Evolutionary conservation across 2,888 invertebrate genomes (phyloP).

Genomic region (Melanostoma scalare): DNA sequence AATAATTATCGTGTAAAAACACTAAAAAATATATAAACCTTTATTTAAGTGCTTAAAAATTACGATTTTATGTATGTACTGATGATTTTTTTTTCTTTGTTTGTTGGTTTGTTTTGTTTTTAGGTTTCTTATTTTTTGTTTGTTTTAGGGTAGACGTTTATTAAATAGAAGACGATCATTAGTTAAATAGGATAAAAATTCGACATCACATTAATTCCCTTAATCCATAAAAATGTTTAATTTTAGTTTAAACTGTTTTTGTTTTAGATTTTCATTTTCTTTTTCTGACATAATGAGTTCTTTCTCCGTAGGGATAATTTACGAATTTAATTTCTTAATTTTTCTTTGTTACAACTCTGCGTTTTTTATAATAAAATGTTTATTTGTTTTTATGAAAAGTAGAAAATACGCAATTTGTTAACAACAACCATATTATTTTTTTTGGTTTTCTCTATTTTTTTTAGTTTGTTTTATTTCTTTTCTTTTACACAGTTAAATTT

Average conservation of each 20-base stretch:
- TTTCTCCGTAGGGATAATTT: slow-evolving; percentile 73
- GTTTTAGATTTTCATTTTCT: slow-evolving; percentile 35
- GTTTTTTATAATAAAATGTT: slow-evolving; percentile 52
- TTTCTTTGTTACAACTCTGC: neutral
- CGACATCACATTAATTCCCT: slow-evolving; percentile 72
- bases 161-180: slow-evolving; percentile 72
- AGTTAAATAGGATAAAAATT: slow-evolving; percentile 72
- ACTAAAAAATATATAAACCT: slow-evolving; percentile 71
- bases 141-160: slow-evolving; percentile 73
- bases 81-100: slow-evolving; percentile 59
- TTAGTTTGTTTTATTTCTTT: slow-evolving; percentile 18
- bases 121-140: slow-evolving; percentile 24
- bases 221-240: slow-evolving; percentile 66
- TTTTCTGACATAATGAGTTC: slow-evolving; percentile 77
- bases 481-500: slow-evolving; percentile 61
- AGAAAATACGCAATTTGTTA: slow-evolving; percentile 73
- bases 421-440: slow-evolving; percentile 67
- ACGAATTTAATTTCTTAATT: slow-evolving; percentile 28
- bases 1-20: slow-evolving; percentile 68
- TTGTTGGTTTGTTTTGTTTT: neutral
- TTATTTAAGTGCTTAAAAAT: slow-evolving; percentile 69
- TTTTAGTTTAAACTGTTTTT: slow-evolving; percentile 40
- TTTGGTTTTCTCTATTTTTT: slow-evolving; percentile 41
- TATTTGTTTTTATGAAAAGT: slow-evolving; percentile 70
- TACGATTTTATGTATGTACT: slow-evolving; percentile 70